Evolutionary conservation across 1,140 invertebrate genomes (phyloP).

Genomic region (Ips typographus): DNA sequence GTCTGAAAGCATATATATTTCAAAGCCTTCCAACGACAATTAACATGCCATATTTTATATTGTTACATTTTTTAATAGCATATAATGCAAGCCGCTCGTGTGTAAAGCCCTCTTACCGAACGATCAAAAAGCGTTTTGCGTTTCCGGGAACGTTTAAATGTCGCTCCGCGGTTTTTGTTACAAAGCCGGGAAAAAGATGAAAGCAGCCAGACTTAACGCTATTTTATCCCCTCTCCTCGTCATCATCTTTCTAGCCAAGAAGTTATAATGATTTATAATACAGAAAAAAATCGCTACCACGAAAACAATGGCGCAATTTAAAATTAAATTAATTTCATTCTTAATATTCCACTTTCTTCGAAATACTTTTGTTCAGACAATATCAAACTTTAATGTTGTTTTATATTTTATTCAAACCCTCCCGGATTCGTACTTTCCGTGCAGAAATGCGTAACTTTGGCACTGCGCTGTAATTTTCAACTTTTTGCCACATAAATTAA

Average conservation of each 20-base stretch:
- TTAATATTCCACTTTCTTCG: constrained; percentile 12
- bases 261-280: no score
- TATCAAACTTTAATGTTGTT: constrained; percentile 33
- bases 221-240: no score
- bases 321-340: constrained; percentile 23
- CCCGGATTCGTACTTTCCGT: constrained; percentile 3
- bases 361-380: constrained; percentile 23
- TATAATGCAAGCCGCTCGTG: background rate
- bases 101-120: background rate
- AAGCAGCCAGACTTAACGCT: no score
- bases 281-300: background rate
- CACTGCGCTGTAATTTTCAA: constrained; percentile 10
- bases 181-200: background rate
- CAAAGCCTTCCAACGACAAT: constrained; percentile 16
- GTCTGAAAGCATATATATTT: constrained; percentile 21
- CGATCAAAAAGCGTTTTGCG: background rate
- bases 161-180: background rate
- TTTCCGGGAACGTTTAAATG: no score
- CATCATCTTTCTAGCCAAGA: no score
- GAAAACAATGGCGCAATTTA: constrained; percentile 20
- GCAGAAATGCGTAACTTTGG: constrained; percentile 16
- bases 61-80: constrained; percentile 27
- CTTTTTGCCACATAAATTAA: constrained; percentile 29
- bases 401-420: constrained; percentile 31
- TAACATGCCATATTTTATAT: constrained; percentile 24